phyloP scores from a whole-genome alignment of 2,113 vertebrate species.

The Notarius quadriscutis region DNA sequence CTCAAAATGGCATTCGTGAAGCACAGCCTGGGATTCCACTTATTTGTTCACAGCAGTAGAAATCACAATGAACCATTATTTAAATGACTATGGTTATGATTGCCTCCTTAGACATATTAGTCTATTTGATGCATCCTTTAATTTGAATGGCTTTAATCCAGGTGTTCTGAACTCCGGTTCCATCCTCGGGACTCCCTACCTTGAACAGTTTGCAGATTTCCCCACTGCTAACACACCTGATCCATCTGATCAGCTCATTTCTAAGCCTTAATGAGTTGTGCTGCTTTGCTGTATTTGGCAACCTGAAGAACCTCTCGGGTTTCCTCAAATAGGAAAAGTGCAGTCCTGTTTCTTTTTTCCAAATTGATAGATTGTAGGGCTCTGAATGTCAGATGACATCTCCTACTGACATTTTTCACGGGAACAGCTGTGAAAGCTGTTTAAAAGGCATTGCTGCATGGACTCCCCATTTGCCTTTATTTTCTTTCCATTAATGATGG shows the following conservation, averaged over 20 bases:
- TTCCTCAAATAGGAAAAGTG: neutral
- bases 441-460: slow-evolving; percentile 3
- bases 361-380: neutral
- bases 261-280: neutral
- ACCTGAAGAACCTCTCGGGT: neutral
- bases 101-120: neutral
- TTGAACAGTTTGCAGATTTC: neutral
- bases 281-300: neutral
- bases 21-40: neutral
- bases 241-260: neutral
- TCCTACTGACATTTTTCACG: neutral
- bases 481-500: neutral
- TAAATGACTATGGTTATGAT: neutral
- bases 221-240: neutral
- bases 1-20: neutral
- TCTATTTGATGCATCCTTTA: neutral
- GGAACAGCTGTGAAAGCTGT: neutral
- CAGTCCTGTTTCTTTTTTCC: neutral
- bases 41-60: neutral
- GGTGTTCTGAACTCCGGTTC: neutral
- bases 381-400: neutral
- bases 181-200: neutral
- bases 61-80: neutral
- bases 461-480: neutral
- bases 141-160: neutral